Percentiles rank a stretch among this genome's conserved stretches.
Conservation (phyloP, 2,888 invertebrate genomes). For the Dione vanillae region DNA sequence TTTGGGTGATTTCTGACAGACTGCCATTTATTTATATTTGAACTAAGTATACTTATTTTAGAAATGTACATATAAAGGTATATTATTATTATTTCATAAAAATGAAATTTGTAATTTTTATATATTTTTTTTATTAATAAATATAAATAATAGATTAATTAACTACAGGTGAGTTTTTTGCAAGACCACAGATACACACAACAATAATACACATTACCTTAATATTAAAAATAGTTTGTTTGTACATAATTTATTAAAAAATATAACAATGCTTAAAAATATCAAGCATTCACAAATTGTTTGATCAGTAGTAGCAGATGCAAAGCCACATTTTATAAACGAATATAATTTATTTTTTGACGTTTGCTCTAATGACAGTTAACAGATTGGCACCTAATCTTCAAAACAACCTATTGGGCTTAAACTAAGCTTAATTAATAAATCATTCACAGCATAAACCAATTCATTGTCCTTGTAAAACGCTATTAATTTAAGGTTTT, state of each 20-base stretch:
- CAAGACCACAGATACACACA: not conserved
- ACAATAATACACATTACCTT: not conserved
- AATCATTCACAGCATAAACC: slow-evolving; percentile 66
- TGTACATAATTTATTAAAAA: not conserved
- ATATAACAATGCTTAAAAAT: not conserved
- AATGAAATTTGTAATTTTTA: too few relatives aligned
- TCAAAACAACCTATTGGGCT: slow-evolving; percentile 60
- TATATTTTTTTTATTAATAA: too few relatives aligned
- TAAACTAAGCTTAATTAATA: slow-evolving; percentile 61
- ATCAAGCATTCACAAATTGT: not conserved
- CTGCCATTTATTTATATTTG: not conserved
- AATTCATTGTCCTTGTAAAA: slow-evolving; percentile 67
- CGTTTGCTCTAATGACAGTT: too few relatives aligned
- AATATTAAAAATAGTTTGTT: not conserved
- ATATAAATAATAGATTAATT: not conserved
- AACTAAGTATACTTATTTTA: not conserved
- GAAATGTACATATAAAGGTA: not conserved
- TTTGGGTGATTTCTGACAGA: not conserved
- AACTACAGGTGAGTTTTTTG: not conserved
- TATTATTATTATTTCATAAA: not conserved
- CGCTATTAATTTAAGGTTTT: slow-evolving; percentile 61
- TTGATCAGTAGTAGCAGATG: not conserved
- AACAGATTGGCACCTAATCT: slow-evolving; percentile 45
- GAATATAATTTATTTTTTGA: too few relatives aligned
- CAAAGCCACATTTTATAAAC: too few relatives aligned